Base-by-base conservation (phyloP, 1,140 invertebrate species). In the Pemphigus obesinymphae region DNA sequence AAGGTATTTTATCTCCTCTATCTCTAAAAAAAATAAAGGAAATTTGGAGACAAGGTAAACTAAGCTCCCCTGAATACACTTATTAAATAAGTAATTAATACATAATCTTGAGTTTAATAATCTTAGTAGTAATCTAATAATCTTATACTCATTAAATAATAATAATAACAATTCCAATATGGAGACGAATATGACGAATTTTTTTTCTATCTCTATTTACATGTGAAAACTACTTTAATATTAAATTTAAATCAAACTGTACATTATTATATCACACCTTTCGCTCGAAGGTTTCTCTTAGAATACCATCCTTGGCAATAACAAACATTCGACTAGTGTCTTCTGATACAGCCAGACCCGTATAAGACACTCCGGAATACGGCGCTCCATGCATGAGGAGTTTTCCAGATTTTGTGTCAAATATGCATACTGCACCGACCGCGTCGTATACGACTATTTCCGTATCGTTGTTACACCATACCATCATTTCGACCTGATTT, bases 401-500 rank as follows among this genome's bases (percentile, higher is more conserved):
- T 20, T 63, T 23, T 10, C 55, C 55, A 17, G 37, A 45, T 45
- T 40, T 45, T 26, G 37, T 43, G 55, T 80, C 37, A 1, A 61
- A 80, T 26, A 34, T 93, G 86, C 97, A 97, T 48, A 97, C 91
- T 3, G 94, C 94, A 2, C 96, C 96, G 85, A 97, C 95, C 1
- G 89, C 89, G 0, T 95, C 95, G 86, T 93, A 94, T 0, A 93
- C 94, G 6, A 94, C 90, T 13, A 97, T 85, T 83, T 90, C 92
- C 68, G 90, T 89, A 86, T 97, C 95, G 83, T 91, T 91, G 13
- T 89, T 87, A 1, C 92, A 91, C 95, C 95, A 97, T 3, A 91
- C 88, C 20, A 97, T 86, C 43, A 87, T 88, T 17, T 89, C 88
- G 4, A 94, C 89, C 85, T 88, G 84, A 0, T 31, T 3, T 17